These are phyloP conservation scores for Periophthalmodon schlosseri DNA, from an alignment of 2,113 vertebrate genomes.

Conservation along the genomic window DNA sequence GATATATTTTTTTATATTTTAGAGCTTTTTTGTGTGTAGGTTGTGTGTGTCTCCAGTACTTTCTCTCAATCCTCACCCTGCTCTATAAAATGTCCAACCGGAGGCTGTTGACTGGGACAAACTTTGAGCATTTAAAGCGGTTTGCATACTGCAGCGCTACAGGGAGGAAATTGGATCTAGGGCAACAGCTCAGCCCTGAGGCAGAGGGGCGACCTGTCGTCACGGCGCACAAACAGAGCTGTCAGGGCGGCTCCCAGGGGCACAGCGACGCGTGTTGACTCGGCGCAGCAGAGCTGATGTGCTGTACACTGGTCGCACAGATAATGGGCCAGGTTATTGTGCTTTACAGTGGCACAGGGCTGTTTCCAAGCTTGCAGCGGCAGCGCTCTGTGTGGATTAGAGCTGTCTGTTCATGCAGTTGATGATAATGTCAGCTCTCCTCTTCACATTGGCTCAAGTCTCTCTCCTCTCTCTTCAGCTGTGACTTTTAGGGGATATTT, in stretches of 20 bases:
- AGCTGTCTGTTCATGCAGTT: constrained; percentile 16
- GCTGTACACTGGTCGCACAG: constrained; percentile 53
- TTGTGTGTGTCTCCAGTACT: background rate
- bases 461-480: constrained; percentile 8
- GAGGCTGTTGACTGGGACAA: constrained; percentile 53
- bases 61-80: constrained; percentile 18
- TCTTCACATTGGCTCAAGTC: constrained; percentile 39
- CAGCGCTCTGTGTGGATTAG: constrained; percentile 31
- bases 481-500: background rate
- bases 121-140: constrained; percentile 59
- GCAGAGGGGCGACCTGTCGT: constrained; percentile 23
- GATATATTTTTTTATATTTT: background rate
- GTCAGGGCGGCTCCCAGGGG: constrained; percentile 38
- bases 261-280: constrained; percentile 58
- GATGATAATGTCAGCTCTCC: constrained; percentile 46
- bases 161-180: constrained; percentile 62
- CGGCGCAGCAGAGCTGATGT: constrained; percentile 55
- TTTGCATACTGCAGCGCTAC: constrained; percentile 48
- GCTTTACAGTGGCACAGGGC: constrained; percentile 36
- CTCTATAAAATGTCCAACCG: constrained; percentile 39
- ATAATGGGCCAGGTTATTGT: constrained; percentile 66
- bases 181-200: constrained; percentile 45
- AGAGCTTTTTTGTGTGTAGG: background rate
- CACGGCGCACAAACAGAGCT: constrained; percentile 1
- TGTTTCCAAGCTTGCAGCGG: constrained; percentile 47